These are phyloP conservation scores for Syndactyla subalaris DNA, from an alignment of 2,797 vertebrate species.

Conservation along the genomic window DNA sequence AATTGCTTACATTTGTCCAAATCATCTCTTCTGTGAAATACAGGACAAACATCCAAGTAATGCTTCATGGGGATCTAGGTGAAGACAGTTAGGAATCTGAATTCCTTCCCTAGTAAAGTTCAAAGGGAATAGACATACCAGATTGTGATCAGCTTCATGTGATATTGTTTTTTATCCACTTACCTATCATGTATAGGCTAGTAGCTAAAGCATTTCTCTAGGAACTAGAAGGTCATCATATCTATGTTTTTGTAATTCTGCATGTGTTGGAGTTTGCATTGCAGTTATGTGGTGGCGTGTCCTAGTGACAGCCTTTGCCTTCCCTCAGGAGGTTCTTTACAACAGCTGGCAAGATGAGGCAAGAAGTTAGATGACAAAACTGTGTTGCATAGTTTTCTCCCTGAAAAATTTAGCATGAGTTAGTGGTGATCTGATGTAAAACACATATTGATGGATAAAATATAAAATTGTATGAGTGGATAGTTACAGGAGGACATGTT, in stretches of 20 bases:
- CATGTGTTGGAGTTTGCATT: neutral
- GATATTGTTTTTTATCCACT: fast-evolving
- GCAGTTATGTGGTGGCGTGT: neutral
- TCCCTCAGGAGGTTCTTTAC: neutral
- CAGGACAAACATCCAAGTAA: neutral
- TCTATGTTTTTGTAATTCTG: neutral
- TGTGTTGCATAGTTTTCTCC: neutral
- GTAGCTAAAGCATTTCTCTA: neutral
- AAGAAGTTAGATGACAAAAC: neutral
- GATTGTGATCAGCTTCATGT: neutral
- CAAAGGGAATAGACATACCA: neutral
- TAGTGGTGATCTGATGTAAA: neutral
- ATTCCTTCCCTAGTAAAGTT: neutral
- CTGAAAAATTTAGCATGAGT: neutral
- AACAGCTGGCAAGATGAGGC: neutral
- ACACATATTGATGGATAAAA: neutral
- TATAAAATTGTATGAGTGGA: neutral
- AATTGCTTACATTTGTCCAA: neutral
- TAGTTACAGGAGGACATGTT: neutral
- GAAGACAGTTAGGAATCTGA: neutral
- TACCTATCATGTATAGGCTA: neutral
- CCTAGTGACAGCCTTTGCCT: neutral
- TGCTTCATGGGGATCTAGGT: neutral
- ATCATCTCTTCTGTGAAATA: neutral
- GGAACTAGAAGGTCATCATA: neutral